Evolutionary conservation across 23 tunicate genomes (phyloP), one percentile per base, ranked within the genome.

Genomic region (Halocynthia aurantium): DNA sequence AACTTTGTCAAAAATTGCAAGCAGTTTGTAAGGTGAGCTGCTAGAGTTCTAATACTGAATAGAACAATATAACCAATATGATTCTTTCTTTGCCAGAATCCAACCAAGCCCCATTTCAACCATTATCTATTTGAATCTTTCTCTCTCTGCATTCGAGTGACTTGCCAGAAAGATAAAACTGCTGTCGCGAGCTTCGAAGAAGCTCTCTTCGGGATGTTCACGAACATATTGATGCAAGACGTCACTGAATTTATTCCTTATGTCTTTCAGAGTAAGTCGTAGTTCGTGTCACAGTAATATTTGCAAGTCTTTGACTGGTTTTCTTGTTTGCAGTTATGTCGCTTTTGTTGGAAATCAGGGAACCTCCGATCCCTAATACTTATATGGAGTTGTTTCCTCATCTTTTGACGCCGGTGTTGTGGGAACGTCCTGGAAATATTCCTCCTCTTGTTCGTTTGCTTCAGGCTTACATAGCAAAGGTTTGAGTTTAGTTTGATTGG

Each of bases 71-170:
- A 60, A 18, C 2, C 17, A 60, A n/a, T 60, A 18, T 60, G 64
- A 50, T 15, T 17, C 44, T 49, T 57, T 15, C n/a, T 52, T 40
- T 56, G 20, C 31, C 17, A 83, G 84, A 93, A 93, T 70, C 98
- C 98, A 22, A 87, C 76, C 85, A 93, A 87, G 70, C 98, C 98
- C 6, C 93, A 87, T 67, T 93, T 93, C 77, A 93, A 93, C 66
- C 98, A 93, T 60, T 87, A 93, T 62, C 61, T 93, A 76, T 93
- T 93, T 71, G 98, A 93, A 71, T 69, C 83, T 10, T 22, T 93
- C 56, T 87, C 94, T 0, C 62, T 93, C 52, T 93, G 94, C 77
- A 93, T 93, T 62, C 83, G 90, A 74, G 76, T 87, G 55, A 80
- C 94, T 8, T 87, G 93, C 73, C 73, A 80, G n/a, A 71, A 76